phyloP scores from a whole-genome alignment of 2,113 vertebrate genomes.

The Scophthalmus maximus region DNA sequence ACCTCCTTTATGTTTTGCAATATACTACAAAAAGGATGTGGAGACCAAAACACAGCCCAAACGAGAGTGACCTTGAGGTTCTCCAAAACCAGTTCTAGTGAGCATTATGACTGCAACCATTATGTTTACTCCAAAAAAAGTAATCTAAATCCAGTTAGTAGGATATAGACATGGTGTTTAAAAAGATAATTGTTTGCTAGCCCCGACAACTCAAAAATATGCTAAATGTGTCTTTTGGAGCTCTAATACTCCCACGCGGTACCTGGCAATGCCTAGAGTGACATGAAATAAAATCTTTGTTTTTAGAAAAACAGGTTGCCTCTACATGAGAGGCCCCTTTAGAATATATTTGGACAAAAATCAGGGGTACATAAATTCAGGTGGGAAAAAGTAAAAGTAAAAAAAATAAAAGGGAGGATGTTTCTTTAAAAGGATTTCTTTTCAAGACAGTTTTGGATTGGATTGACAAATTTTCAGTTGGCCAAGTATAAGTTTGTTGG shows the following conservation, averaged over 20 bases:
- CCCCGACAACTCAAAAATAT: too few relatives aligned
- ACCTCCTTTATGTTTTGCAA: too few relatives aligned
- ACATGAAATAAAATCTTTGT: too few relatives aligned
- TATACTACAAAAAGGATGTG: too few relatives aligned
- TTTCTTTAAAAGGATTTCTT: conserved; percentile 1
- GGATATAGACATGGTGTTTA: neutral
- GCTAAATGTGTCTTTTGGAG: too few relatives aligned
- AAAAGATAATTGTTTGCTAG: too few relatives aligned
- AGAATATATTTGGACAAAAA: neutral
- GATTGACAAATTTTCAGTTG: too few relatives aligned
- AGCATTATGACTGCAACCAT: neutral
- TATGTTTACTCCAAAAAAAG: neutral
- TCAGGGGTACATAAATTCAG: neutral
- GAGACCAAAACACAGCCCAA: too few relatives aligned
- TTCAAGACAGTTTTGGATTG: neutral
- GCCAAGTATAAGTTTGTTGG: conserved; percentile 17
- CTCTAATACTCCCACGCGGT: too few relatives aligned
- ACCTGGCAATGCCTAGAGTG: too few relatives aligned
- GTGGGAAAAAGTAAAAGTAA: neutral
- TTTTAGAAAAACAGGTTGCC: too few relatives aligned
- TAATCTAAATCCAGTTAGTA: neutral
- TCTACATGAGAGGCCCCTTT: too few relatives aligned
- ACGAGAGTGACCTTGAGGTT: neutral
- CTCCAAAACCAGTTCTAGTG: neutral
- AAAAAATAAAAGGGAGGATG: neutral